Evolutionary conservation across 37 sponge, comb jelly and placozoan genomes (phyloP).

Genomic region (Haliclona indistincta): DNA sequence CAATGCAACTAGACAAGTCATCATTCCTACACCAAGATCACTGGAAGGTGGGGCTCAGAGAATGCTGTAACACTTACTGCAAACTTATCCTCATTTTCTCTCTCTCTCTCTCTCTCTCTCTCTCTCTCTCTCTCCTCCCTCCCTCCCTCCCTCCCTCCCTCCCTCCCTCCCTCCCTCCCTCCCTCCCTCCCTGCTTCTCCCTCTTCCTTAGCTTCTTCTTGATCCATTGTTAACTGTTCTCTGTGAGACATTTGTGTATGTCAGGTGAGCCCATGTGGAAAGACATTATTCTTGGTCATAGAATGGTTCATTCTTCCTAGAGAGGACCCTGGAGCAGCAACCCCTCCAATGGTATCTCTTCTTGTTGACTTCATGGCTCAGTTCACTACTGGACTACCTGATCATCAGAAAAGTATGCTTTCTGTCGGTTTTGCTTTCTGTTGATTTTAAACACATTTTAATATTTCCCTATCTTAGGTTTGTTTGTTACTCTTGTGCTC

Average conservation of each 20-base stretch:
- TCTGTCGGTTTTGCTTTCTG: background rate
- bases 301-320: background rate
- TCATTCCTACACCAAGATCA: slow-evolving; percentile 40
- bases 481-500: slow-evolving; percentile 34
- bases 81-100: too few relatives aligned
- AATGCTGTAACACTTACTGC: too few relatives aligned
- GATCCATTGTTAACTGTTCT: slow-evolving; percentile 55
- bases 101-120: too few relatives aligned
- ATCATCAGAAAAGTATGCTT: background rate
- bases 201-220: background rate
- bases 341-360: too few relatives aligned
- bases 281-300: background rate
- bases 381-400: background rate
- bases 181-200: background rate
- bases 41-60: slow-evolving; percentile 80
- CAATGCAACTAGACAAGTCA: slow-evolving; percentile 46
- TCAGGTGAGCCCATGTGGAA: slow-evolving; percentile 38
- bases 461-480: slow-evolving; percentile 3
- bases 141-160: too few relatives aligned
- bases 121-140: too few relatives aligned
- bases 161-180: background rate
- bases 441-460: background rate
- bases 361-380: too few relatives aligned
- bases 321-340: too few relatives aligned
- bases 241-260: slow-evolving; percentile 40